Evolutionary conservation across 1,140 invertebrate genomes (phyloP).

Genomic region (Lerema accius): DNA sequence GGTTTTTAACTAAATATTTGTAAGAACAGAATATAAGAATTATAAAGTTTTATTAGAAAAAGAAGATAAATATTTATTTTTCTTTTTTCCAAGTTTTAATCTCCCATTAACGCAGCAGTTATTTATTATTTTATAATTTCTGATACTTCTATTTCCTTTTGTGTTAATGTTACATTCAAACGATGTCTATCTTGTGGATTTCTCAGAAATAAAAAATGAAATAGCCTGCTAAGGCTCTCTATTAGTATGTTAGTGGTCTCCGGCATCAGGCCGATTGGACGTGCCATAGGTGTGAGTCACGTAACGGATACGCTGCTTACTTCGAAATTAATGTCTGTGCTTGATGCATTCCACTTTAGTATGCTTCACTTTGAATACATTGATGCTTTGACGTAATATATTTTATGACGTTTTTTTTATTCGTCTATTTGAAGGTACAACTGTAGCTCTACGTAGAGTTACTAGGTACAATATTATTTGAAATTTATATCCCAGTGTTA

Average conservation of each 20-base stretch:
- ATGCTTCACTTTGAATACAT: constrained; percentile 30
- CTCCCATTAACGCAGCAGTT: no score
- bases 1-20: no score
- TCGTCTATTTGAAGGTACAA: constrained; percentile 45
- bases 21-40: no score
- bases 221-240: constrained; percentile 58
- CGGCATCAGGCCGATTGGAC: constrained; percentile 54
- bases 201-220: constrained; percentile 56
- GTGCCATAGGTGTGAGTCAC: constrained; percentile 78
- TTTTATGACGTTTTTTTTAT: not conserved
- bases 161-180: constrained; percentile 33
- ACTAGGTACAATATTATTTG: no score
- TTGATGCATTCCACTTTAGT: constrained; percentile 56
- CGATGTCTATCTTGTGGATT: constrained; percentile 38
- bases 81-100: no score
- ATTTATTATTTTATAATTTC: no score
- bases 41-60: no score
- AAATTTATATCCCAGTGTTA: no score
- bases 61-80: no score
- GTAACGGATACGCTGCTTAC: constrained; percentile 77
- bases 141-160: no score
- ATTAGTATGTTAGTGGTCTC: constrained; percentile 75
- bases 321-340: constrained; percentile 66
- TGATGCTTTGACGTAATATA: constrained; percentile 14
- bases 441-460: no score